These are phyloP conservation scores for Euzetes globulus DNA, from an alignment of 2,888 invertebrate genomes.

Conservation along the genomic window DNA sequence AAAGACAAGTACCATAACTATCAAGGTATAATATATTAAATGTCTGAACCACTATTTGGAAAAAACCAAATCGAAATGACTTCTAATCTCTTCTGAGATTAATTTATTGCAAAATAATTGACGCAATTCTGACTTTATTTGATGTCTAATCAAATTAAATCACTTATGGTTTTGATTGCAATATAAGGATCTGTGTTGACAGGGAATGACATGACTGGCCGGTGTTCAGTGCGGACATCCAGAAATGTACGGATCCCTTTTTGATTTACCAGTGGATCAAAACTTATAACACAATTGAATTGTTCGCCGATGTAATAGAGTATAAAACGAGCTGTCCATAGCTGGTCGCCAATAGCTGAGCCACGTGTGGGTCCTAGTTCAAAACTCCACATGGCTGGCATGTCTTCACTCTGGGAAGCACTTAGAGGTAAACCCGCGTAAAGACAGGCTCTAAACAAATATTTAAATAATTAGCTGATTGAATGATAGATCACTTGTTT, in stretches of 20 bases:
- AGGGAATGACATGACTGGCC: background rate
- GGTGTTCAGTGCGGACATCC: background rate
- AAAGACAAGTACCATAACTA: too few relatives aligned
- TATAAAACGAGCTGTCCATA: constrained; percentile 19
- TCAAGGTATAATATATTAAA: too few relatives aligned
- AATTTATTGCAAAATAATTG: too few relatives aligned
- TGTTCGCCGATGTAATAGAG: background rate
- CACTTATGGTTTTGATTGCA: background rate
- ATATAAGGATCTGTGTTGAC: background rate
- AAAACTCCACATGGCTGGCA: constrained; percentile 9
- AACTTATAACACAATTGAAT: constrained; percentile 1
- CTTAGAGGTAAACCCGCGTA: constrained; percentile 11
- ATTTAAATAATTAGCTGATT: background rate
- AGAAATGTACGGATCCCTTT: background rate
- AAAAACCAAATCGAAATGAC: too few relatives aligned
- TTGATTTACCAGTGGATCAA: background rate
- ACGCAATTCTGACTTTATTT: too few relatives aligned
- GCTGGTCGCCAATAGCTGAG: background rate
- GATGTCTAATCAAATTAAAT: background rate
- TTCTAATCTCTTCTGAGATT: too few relatives aligned
- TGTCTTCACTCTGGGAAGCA: background rate
- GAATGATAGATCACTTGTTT: background rate
- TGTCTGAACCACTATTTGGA: too few relatives aligned
- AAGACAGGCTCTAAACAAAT: constrained; percentile 9
- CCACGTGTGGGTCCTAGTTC: background rate